phyloP scores from a whole-genome alignment of 2,113 vertebrate species.

The Mionectes macconnelli region DNA sequence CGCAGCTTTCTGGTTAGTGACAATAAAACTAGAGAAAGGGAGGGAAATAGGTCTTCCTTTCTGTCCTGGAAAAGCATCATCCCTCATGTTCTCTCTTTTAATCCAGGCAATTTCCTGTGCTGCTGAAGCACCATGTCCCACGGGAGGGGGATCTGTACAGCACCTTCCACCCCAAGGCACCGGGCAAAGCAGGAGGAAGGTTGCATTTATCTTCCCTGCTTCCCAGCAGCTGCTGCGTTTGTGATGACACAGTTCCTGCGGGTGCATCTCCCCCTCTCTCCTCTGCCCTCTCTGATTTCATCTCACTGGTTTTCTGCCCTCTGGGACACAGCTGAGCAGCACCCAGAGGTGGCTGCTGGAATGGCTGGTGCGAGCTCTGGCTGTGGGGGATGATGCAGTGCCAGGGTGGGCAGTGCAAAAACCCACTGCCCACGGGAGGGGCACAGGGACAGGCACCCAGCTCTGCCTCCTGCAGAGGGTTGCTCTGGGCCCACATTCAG shows the following conservation, averaged over 20 bases:
- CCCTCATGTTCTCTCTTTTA: not conserved
- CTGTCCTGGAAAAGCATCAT: not conserved
- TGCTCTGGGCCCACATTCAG: not conserved
- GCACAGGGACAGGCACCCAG: not conserved
- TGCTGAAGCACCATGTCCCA: not conserved
- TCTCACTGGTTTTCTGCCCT: not conserved
- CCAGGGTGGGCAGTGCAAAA: not conserved
- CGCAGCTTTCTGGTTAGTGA: not conserved
- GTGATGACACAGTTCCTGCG: not conserved
- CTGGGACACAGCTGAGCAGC: not conserved
- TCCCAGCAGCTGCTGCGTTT: not conserved
- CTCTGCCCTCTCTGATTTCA: not conserved
- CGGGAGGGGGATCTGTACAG: not conserved
- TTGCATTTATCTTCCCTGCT: not conserved
- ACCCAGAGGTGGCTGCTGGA: not conserved
- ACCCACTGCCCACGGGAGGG: not conserved
- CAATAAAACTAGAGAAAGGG: not conserved
- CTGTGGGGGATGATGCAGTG: not conserved
- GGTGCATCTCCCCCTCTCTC: not conserved
- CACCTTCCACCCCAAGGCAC: not conserved
- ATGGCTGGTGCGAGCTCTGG: not conserved
- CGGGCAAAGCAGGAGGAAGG: not conserved
- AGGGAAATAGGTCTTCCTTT: constrained; percentile 3
- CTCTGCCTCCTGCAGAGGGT: not conserved
- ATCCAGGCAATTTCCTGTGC: constrained; percentile 13